Evolutionary conservation across 2,888 invertebrate genomes (phyloP).

Genomic region (Ypsolopha scabrella): DNA sequence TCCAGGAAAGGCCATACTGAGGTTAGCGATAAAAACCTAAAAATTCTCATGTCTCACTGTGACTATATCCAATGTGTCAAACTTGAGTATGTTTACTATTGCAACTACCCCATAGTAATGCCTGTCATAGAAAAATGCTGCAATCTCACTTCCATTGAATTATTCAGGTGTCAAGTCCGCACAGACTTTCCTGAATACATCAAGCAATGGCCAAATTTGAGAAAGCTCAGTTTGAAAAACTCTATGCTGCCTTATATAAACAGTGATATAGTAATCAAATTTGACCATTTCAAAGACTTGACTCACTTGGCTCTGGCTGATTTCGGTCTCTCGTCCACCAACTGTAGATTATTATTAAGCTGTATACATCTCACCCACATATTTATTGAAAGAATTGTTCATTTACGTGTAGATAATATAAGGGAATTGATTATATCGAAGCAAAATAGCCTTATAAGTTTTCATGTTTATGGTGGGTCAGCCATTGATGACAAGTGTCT

Average conservation of each 20-base stretch:
- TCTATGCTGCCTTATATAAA: conserved; percentile 32
- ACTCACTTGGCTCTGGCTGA: conserved; percentile 44
- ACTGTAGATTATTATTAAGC: conserved; percentile 38
- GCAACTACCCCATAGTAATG: conserved; percentile 35
- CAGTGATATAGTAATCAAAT: conserved; percentile 33
- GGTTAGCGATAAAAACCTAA: conserved; percentile 33
- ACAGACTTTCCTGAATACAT: conserved; percentile 42
- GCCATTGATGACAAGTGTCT: conserved; percentile 45
- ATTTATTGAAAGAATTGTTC: conserved; percentile 51
- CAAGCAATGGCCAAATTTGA: conserved; percentile 39
- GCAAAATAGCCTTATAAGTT: conserved; percentile 30
- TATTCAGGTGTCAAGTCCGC: conserved; percentile 51
- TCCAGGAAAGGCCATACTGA: conserved; percentile 47
- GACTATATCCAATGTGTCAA: conserved; percentile 38
- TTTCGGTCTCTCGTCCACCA: conserved; percentile 43
- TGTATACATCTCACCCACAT: conserved; percentile 46
- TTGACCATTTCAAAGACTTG: conserved; percentile 38
- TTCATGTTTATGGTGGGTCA: conserved; percentile 51
- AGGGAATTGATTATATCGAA: conserved; percentile 37
- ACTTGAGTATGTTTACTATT: conserved; percentile 52
- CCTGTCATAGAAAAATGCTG: conserved; percentile 37
- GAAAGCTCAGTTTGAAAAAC: conserved; percentile 48
- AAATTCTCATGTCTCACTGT: conserved; percentile 37
- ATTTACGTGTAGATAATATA: conserved; percentile 36
- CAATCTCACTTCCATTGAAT: conserved; percentile 43